phyloP scores from a whole-genome alignment of 30 jellyfish, hydroid and myxozoan species.

The Morbakka virulenta region DNA sequence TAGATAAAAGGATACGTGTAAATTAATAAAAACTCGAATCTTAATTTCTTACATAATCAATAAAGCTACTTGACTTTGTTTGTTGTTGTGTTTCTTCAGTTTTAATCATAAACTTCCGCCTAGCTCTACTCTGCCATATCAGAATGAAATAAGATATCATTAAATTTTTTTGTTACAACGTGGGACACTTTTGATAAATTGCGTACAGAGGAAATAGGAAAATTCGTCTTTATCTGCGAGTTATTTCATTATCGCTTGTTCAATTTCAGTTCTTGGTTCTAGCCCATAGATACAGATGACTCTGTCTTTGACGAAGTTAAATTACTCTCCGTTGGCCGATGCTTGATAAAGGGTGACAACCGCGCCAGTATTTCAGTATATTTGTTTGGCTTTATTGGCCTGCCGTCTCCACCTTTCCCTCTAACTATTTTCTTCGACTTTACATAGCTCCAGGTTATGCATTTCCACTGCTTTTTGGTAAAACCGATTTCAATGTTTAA shows the following conservation, averaged over 20 bases:
- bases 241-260: neutral
- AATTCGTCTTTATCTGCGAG: constrained; percentile 12
- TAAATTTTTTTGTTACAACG: neutral
- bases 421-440: too few relatives aligned
- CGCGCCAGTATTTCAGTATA: neutral
- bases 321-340: neutral
- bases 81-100: too few relatives aligned
- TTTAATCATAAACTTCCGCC: too few relatives aligned
- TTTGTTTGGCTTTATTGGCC: neutral
- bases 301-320: neutral
- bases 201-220: neutral
- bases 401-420: neutral
- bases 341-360: constrained; percentile 16
- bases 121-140: too few relatives aligned
- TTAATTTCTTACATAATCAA: too few relatives aligned
- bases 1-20: too few relatives aligned
- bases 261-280: neutral
- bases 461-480: constrained; percentile 12
- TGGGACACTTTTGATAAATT: too few relatives aligned
- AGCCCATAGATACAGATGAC: neutral
- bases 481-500: too few relatives aligned
- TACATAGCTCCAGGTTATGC: neutral
- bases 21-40: too few relatives aligned
- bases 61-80: too few relatives aligned
- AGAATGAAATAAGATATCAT: constrained; percentile 11